Percentiles rank a stretch among this genome's conserved stretches.
Conservation (phyloP, 1,140 invertebrate species). For the Grapholita molesta region DNA sequence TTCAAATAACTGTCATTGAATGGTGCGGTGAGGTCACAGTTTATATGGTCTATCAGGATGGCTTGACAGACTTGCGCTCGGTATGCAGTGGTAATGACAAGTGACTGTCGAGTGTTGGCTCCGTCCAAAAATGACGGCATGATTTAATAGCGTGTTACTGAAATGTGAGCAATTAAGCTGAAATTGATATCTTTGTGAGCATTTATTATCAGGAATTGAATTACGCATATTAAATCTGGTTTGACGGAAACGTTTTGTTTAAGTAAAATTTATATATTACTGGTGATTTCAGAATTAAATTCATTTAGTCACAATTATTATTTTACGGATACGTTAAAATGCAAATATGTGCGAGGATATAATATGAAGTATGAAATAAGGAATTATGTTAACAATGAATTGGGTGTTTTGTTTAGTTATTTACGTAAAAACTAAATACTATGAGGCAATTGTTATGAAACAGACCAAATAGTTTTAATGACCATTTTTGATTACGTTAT, state of each 20-base stretch:
- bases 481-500: no score
- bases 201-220: background rate
- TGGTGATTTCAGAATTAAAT: background rate
- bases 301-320: background rate
- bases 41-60: background rate
- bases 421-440: no score
- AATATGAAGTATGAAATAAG: no score
- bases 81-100: background rate
- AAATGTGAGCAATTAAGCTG: constrained; percentile 17
- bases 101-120: background rate
- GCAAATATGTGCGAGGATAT: no score
- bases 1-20: no score
- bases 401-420: no score
- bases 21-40: no score
- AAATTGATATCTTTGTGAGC: constrained; percentile 5
- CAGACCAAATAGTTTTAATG: no score
- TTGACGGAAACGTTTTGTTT: background rate
- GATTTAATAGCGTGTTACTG: constrained; percentile 15
- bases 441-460: no score
- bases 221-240: background rate
- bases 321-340: no score
- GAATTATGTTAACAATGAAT: no score
- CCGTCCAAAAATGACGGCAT: constrained; percentile 21
- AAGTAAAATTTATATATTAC: background rate
- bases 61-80: background rate